Percentiles rank a stretch among this genome's conserved stretches.
phyloP scores from a whole-genome alignment of 2,888 invertebrate species.

The Shargacucullia verbasci region DNA sequence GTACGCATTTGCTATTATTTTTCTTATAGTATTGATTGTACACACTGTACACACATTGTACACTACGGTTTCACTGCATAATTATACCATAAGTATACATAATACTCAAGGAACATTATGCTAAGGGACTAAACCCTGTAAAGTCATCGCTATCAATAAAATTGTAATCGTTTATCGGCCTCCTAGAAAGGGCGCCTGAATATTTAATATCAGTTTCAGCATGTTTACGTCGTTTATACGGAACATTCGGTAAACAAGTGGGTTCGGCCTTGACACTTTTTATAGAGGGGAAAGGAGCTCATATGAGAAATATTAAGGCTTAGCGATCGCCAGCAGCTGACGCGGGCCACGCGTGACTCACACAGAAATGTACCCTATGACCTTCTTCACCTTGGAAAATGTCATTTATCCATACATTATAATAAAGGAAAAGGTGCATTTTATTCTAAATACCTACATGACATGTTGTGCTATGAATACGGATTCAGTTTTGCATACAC shows the following conservation, averaged over 20 bases:
- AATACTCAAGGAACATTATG: constrained; percentile 14
- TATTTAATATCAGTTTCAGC: constrained; percentile 58
- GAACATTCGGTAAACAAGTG: constrained; percentile 56
- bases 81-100: constrained; percentile 11
- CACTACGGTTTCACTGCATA: constrained; percentile 13
- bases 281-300: constrained; percentile 67
- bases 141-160: constrained; percentile 19
- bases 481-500: no score
- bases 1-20: not conserved
- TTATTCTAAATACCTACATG: constrained; percentile 10
- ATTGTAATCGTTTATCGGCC: constrained; percentile 22
- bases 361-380: constrained; percentile 68
- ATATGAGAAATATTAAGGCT: constrained; percentile 83
- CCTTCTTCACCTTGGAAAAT: constrained; percentile 69
- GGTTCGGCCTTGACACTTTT: constrained; percentile 65
- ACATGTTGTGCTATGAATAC: not conserved
- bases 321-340: constrained; percentile 82
- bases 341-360: constrained; percentile 76
- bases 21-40: constrained; percentile 7
- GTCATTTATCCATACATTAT: constrained; percentile 57
- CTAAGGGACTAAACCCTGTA: not conserved
- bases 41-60: no score
- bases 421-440: constrained; percentile 40
- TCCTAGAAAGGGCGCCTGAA: constrained; percentile 43
- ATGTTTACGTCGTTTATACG: constrained; percentile 57